Percentiles rank a stretch among this genome's conserved stretches.
Conservation (phyloP, 2,888 invertebrate genomes). For the Chesias legatella region DNA sequence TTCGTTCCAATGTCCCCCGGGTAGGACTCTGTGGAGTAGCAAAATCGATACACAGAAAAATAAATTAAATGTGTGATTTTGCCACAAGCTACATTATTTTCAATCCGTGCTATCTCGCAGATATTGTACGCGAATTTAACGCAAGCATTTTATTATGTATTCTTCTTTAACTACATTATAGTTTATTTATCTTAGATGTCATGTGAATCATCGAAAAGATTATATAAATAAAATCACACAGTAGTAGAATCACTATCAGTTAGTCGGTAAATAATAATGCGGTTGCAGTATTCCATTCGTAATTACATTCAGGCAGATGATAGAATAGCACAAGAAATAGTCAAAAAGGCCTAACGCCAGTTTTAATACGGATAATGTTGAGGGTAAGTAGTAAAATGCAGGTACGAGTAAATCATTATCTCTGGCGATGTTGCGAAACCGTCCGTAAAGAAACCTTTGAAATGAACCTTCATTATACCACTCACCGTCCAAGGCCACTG, state of each 20-base stretch:
- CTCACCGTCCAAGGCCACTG: slow-evolving; percentile 67
- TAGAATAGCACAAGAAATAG: slow-evolving; percentile 7
- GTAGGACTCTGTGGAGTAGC: too few relatives aligned
- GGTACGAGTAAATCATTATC: slow-evolving; percentile 36
- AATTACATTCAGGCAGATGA: slow-evolving; percentile 2
- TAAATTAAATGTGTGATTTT: too few relatives aligned
- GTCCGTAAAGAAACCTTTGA: slow-evolving; percentile 51
- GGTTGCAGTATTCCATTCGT: slow-evolving; percentile 1
- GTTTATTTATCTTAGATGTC: too few relatives aligned
- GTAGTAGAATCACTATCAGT: not conserved
- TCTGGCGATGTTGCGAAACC: slow-evolving; percentile 53
- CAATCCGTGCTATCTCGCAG: too few relatives aligned
- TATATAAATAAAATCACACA: not conserved
- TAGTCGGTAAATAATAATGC: slow-evolving; percentile 1
- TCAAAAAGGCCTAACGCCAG: slow-evolving; percentile 6
- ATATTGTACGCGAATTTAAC: too few relatives aligned
- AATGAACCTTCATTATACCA: slow-evolving; percentile 55
- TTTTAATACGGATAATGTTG: slow-evolving; percentile 1
- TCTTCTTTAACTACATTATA: too few relatives aligned
- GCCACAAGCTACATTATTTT: too few relatives aligned
- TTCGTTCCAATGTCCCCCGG: too few relatives aligned
- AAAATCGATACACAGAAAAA: too few relatives aligned
- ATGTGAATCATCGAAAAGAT: not conserved
- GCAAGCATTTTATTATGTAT: too few relatives aligned
- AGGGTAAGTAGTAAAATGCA: slow-evolving; percentile 25